A percentile compares a stretch with the other conserved stretches of the same genome.
Evolutionary conservation across 2,888 invertebrate genomes (phyloP).

Genomic region (Rotaria macrura): DNA sequence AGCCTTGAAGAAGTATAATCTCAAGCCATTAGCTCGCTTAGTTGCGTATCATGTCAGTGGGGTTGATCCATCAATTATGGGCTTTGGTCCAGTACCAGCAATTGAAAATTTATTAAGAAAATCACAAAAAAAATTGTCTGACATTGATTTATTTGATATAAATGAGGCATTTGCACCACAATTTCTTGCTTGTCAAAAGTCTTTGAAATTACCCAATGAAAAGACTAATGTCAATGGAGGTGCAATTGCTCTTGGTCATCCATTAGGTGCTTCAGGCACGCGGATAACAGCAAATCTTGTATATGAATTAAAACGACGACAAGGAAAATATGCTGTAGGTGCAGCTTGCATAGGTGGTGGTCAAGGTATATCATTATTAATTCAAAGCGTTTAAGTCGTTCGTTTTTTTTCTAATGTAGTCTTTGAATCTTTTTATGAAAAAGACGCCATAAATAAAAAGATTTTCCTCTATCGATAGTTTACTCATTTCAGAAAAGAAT

Average conservation of each 20-base stretch:
- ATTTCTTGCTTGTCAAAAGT: conserved; percentile 78
- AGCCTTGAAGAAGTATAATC: conserved; percentile 66
- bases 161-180: conserved; percentile 97
- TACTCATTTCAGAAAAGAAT: too few species aligned
- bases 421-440: background rate
- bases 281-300: conserved; percentile 80
- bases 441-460: background rate
- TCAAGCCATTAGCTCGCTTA: conserved; percentile 79
- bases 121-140: conserved; percentile 66
- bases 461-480: background rate
- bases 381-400: conserved; percentile 57
- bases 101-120: conserved; percentile 72
- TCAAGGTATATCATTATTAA: conserved; percentile 83
- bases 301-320: conserved; percentile 78
- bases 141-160: conserved; percentile 85
- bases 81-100: conserved; percentile 86
- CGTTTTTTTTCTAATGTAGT: background rate
- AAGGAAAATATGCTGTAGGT: conserved; percentile 75
- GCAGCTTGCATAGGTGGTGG: conserved; percentile 97
- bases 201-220: conserved; percentile 69
- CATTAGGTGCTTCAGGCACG: conserved; percentile 82
- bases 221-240: conserved; percentile 89
- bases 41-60: conserved; percentile 83
- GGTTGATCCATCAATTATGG: conserved; percentile 94
- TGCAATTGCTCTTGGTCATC: conserved; percentile 91